These are phyloP conservation scores for Drosophila melanogaster DNA, from an alignment of 1,140 invertebrate genomes.

Conservation along the genomic window DNA sequence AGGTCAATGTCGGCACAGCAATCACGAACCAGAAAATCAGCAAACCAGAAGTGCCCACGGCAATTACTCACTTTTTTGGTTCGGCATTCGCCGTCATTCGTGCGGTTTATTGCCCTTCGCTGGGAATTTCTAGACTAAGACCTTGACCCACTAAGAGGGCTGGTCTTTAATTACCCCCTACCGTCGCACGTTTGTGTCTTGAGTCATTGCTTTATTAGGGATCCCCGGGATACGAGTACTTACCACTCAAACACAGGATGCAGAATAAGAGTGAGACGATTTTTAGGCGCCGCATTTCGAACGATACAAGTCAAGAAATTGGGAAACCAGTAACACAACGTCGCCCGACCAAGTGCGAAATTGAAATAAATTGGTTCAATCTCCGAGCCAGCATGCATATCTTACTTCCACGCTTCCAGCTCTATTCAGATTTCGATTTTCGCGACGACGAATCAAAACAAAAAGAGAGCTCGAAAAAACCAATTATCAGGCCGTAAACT, in stretches of 20 bases:
- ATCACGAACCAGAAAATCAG: conserved; percentile 29
- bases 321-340: conserved; percentile 51
- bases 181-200: conserved; percentile 54
- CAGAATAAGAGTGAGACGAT: conserved; percentile 15
- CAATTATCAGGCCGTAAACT: conserved; percentile 63
- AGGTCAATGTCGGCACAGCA: conserved; percentile 48
- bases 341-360: conserved; percentile 63
- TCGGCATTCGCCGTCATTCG: conserved; percentile 29
- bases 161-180: conserved; percentile 47
- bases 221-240: conserved; percentile 25
- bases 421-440: conserved; percentile 71
- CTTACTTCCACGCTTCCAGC: conserved; percentile 71
- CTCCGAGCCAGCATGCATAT: conserved; percentile 58
- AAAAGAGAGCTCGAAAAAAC: conserved; percentile 63
- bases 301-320: conserved; percentile 2
- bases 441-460: conserved; percentile 63
- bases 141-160: conserved; percentile 63
- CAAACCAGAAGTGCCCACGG: conserved; percentile 43
- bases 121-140: conserved; percentile 72
- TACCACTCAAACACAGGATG: conserved; percentile 43
- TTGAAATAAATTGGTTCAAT: conserved; percentile 81
- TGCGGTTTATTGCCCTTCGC: conserved; percentile 77
- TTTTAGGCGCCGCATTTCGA: conserved; percentile 26
- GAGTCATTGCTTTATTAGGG: conserved; percentile 58
- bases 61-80: conserved; percentile 75